These are phyloP conservation scores for Phoebastria nigripes DNA, from an alignment of 2,797 vertebrate species.

Conservation along the genomic window DNA sequence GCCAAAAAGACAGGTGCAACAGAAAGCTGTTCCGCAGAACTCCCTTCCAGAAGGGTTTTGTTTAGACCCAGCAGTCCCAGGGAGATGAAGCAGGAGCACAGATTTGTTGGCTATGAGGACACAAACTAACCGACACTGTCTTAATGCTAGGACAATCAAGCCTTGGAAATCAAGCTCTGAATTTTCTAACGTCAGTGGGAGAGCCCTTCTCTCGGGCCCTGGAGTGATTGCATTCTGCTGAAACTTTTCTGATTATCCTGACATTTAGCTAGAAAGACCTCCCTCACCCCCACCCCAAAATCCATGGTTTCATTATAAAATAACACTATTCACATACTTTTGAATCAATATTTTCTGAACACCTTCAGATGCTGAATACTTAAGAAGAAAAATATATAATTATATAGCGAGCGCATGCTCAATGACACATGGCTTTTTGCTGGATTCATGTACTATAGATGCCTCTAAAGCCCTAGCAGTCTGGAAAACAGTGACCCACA, in stretches of 20 bases:
- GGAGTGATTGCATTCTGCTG: conserved; percentile 20
- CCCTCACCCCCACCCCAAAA: not conserved
- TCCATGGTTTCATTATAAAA: conserved; percentile 50
- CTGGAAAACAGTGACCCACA: not conserved
- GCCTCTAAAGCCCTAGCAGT: not conserved
- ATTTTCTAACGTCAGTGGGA: not conserved
- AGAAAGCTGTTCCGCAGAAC: not conserved
- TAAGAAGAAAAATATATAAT: conserved; percentile 58
- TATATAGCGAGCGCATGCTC: conserved; percentile 29
- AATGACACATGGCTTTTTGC: conserved; percentile 55
- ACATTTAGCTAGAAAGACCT: conserved; percentile 9
- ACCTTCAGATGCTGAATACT: conserved; percentile 73
- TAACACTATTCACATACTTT: conserved; percentile 66
- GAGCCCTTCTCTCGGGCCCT: not conserved
- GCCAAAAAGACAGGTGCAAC: not conserved
- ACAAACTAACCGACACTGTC: not conserved
- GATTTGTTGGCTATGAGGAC: not conserved
- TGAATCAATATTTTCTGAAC: conserved; percentile 68
- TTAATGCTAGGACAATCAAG: not conserved
- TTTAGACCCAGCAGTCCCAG: not conserved
- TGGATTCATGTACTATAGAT: not conserved
- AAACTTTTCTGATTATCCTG: conserved; percentile 33
- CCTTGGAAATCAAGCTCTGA: not conserved
- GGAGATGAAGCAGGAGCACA: not conserved
- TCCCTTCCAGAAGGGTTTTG: not conserved